These are phyloP conservation scores for Sanderia malayensis DNA, from an alignment of 30 jellyfish, hydroid and myxozoan species.

Conservation along the genomic window DNA sequence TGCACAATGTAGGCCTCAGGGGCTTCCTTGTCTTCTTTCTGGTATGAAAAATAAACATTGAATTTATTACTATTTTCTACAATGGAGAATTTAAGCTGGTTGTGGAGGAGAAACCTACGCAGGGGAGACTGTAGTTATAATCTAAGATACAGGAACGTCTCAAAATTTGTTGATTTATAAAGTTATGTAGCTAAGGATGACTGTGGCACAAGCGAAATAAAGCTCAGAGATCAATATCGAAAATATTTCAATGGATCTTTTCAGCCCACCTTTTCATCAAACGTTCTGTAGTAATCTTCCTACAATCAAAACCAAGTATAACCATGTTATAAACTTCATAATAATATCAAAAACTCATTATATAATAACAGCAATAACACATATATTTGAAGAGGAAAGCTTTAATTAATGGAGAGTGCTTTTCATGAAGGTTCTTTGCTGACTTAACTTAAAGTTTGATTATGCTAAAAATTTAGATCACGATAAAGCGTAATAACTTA, in stretches of 20 bases:
- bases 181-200: neutral
- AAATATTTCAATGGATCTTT: too few relatives aligned
- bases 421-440: too few relatives aligned
- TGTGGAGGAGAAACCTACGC: neutral
- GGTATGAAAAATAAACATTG: neutral
- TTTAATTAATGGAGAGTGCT: too few relatives aligned
- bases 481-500: neutral
- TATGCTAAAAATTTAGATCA: neutral
- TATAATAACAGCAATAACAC: too few relatives aligned
- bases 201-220: neutral
- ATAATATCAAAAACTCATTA: too few relatives aligned
- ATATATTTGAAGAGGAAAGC: too few relatives aligned
- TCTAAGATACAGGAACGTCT: neutral
- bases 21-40: constrained; percentile 90
- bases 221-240: too few relatives aligned
- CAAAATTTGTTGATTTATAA: neutral
- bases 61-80: neutral
- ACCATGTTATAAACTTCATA: too few relatives aligned
- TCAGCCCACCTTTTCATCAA: constrained; percentile 93
- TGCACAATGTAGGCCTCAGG: constrained; percentile 98
- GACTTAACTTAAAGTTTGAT: too few relatives aligned
- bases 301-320: constrained; percentile 18
- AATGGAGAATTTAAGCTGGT: neutral
- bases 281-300: constrained; percentile 85
- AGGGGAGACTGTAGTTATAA: too few relatives aligned